Evolutionary conservation across 2,797 vertebrate genomes (phyloP), one percentile per base, ranked within the genome.

Genomic region (Tapirus indicus): DNA sequence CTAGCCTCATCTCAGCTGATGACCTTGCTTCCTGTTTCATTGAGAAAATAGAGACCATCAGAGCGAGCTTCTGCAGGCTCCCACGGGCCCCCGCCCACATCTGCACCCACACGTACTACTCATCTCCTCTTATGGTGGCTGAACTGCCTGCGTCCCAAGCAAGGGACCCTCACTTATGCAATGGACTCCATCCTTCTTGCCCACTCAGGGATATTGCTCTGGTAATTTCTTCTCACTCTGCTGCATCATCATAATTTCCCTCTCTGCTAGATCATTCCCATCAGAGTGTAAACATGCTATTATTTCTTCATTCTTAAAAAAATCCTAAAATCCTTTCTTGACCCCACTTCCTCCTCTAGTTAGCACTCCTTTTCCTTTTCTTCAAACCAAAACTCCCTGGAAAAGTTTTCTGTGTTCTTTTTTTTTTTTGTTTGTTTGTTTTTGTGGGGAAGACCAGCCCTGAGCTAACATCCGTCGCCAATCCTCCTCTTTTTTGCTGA

Each of bases 311-410:
- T 47, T 74, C 38, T 69, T 69, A 72, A 47, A 8, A 56, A 79
- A 79, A 56, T 25, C 32, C 49, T n/a, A 7, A 62, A 90, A 58
- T 54, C 14, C 58, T 47, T 89, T 68, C 35, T 93, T 95, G 38
- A 84, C 10, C 1, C 13, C 25, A 20, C 52, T 38, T 86, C 56
- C 18, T 23, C 13, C 18, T 69, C 74, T 52, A 54, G 20, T 35
- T 56, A 58, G n/a, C 32, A 60, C 52, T 1, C 5, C 12, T 35
- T 58, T 86, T 52, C 18, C 11, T 83, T 60, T 60, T 32, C 25
- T 84, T 52, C 77, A 75, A 60, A 44, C 29, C 27, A 13, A 66
- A 83, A 83, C 41, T 56, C 25, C 23, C 84, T 54, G 58, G 44
- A 35, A 69, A 78, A 14, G 7, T 88, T 58, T 41, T 71, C 58